Conservation (phyloP, 2,797 vertebrate genomes). For the Sandelia bainsii region DNA sequence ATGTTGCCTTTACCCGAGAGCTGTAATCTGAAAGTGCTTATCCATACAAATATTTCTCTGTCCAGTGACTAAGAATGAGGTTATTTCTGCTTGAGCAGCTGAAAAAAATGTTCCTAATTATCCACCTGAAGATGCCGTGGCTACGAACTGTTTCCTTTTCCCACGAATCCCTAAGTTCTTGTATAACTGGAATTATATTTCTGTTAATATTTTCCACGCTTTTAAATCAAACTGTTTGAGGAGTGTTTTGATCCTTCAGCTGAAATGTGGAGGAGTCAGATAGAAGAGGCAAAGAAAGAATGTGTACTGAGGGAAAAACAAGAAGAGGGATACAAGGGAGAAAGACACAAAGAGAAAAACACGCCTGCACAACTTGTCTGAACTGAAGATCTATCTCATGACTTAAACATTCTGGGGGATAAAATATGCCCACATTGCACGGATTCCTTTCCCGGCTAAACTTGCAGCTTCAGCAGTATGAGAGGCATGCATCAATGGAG, state of each 20-base stretch:
- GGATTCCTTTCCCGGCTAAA: conserved; percentile 71
- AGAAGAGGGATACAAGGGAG: conserved; percentile 20
- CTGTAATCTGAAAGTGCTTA: conserved; percentile 43
- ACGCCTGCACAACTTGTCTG: conserved; percentile 63
- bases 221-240: conserved; percentile 51
- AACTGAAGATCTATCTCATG: conserved; percentile 75
- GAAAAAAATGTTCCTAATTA: conserved; percentile 60
- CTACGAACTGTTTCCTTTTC: conserved; percentile 31
- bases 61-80: conserved; percentile 51
- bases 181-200: conserved; percentile 36
- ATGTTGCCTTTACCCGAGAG: conserved; percentile 24
- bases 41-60: conserved; percentile 17
- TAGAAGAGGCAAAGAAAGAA: conserved; percentile 39
- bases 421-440: conserved; percentile 74
- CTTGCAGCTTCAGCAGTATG: conserved; percentile 77
- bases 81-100: conserved; percentile 68
- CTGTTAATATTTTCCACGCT: conserved; percentile 34
- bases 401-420: conserved; percentile 81
- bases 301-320: not conserved
- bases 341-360: conserved; percentile 51
- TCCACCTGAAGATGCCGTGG: conserved; percentile 23
- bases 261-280: conserved; percentile 49
- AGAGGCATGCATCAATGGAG: conserved; percentile 75
- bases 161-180: conserved; percentile 34
- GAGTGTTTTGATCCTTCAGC: conserved; percentile 49